Conservation (phyloP, 92 coral and sea anemone genomes). For the Siderastrea radians region DNA sequence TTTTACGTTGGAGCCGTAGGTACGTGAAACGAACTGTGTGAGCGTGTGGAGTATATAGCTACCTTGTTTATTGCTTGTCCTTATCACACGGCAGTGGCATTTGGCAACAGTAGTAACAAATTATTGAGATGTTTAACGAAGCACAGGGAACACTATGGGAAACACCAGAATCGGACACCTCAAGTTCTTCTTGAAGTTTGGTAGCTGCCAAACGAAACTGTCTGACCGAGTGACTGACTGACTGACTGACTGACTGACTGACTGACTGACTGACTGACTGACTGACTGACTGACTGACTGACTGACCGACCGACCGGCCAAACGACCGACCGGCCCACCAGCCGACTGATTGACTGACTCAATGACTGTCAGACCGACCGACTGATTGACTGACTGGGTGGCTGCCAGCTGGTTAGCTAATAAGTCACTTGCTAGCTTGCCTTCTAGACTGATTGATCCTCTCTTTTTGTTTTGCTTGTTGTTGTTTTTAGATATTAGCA, state of each 20-base stretch:
- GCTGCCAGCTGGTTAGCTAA: too few species aligned
- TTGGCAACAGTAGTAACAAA: neutral
- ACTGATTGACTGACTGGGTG: too few species aligned
- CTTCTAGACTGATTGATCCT: neutral
- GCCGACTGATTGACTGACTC: neutral
- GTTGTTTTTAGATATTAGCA: slow-evolving; percentile 43
- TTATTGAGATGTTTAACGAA: too few species aligned
- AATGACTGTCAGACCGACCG: neutral
- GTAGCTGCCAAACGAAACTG: neutral
- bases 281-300: neutral
- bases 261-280: neutral
- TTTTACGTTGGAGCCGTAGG: slow-evolving; percentile 81
- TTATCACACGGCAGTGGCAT: neutral
- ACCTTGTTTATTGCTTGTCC: too few species aligned
- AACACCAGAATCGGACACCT: too few species aligned
- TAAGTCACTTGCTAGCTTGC: too few species aligned
- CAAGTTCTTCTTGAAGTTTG: too few species aligned
- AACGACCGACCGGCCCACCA: too few species aligned
- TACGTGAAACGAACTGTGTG: slow-evolving; percentile 5
- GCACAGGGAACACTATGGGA: too few species aligned
- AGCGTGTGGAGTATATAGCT: too few species aligned
- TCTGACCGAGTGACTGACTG: neutral
- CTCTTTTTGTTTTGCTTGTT: neutral
- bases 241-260: neutral
- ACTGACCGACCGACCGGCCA: neutral